Conservation (phyloP, 2,888 invertebrate genomes). For the Apodemia zela region DNA sequence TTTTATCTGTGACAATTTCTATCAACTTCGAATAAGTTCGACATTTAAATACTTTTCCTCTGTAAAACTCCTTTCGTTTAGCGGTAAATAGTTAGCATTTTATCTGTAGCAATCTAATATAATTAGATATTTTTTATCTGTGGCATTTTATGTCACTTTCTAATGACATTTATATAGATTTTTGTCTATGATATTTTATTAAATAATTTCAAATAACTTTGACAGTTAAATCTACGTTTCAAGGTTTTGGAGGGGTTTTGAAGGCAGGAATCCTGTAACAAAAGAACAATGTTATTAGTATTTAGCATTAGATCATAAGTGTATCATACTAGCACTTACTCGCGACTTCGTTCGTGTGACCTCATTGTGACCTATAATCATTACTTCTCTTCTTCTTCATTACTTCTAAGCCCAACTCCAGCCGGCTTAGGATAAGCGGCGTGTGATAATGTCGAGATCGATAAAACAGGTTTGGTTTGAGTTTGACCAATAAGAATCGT, state of each 20-base stretch:
- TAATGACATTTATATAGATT: slow-evolving; percentile 12
- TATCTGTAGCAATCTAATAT: neutral
- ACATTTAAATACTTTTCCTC: neutral
- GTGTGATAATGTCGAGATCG: too few relatives aligned
- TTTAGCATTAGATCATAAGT: too few relatives aligned
- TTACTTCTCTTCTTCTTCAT: too few relatives aligned
- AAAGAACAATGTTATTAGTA: slow-evolving; percentile 24
- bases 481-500: too few relatives aligned
- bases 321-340: too few relatives aligned
- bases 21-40: neutral
- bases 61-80: neutral
- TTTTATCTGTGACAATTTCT: neutral
- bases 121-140: slow-evolving; percentile 3
- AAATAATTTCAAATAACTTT: slow-evolving; percentile 13
- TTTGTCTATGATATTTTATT: neutral
- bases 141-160: slow-evolving; percentile 14
- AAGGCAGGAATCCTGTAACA: slow-evolving; percentile 55
- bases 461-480: too few relatives aligned
- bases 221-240: slow-evolving; percentile 9
- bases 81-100: neutral
- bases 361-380: too few relatives aligned
- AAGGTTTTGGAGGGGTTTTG: slow-evolving; percentile 40
- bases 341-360: too few relatives aligned
- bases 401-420: too few relatives aligned
- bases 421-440: too few relatives aligned